Base-by-base conservation (phyloP, 2,888 invertebrate species). In the Ormyrus pomaceus region DNA sequence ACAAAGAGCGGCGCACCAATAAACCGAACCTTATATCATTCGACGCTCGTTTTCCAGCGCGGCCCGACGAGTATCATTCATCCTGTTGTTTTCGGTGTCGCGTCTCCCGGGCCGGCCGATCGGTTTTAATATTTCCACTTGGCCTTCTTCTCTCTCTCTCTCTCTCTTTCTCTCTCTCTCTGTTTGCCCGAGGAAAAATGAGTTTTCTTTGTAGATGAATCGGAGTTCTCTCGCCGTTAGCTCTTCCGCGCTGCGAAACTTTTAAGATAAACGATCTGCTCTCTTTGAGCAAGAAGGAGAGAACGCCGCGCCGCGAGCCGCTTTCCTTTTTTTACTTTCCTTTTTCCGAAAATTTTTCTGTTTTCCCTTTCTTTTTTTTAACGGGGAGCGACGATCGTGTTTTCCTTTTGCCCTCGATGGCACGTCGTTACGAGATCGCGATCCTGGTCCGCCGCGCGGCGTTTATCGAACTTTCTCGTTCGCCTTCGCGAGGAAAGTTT, bases 201-300 rank as follows among this genome's bases (percentile, higher is more conserved):
- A 80, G 62, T 76, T 80, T 80, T 80, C 76, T 64, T 76, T 66
- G 50, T 58, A 62, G 69, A 72, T 50, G 62, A 71, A 69, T 69
- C 64, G 62, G n/a, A 70, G 13, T n/a, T 19, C 59, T 34, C 50
- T 53, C 34, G 34, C 34, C 34, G 34, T 34, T 34, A 34, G 34
- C 53, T 11, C 7, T 6, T 10, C 64, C 50, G 9, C 13, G 19
- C n/a, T 48, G 50, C 13, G 58, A 80, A 76, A 80, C 62, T 72
- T 76, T 34, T 62, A 62, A 76, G 76, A 80, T 72, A 65, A 68
- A 80, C 71, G 75, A 68, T 65, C 68, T 34, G 34, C 34, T 34
- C 34, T 34, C 34, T 34, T 34, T 34, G 34, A 34, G 34, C 2
- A 34, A 34, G 34, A 34, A 34, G 34, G 34, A 34, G 34, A 34